phyloP scores from a whole-genome alignment of 2,888 invertebrate genomes.

The Hemicrepidius hirtus region DNA sequence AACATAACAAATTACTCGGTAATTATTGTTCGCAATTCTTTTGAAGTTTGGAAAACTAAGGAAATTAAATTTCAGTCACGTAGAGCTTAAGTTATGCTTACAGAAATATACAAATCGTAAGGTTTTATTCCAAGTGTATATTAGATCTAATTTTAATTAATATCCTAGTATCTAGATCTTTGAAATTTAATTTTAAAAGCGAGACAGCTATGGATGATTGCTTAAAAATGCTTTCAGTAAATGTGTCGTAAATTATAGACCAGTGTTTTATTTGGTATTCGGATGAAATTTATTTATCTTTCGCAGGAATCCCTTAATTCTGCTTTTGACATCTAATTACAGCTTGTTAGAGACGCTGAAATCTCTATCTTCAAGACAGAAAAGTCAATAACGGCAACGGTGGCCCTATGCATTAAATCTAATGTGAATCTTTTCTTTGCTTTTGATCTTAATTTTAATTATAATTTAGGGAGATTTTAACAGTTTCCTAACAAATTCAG shows the following conservation, averaged over 20 bases:
- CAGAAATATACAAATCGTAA: too few species aligned
- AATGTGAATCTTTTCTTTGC: constrained; percentile 12
- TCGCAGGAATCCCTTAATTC: constrained; percentile 29
- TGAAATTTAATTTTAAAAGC: too few species aligned
- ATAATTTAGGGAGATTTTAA: background rate
- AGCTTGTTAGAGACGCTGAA: constrained; percentile 31
- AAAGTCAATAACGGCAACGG: constrained; percentile 31
- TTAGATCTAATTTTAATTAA: too few species aligned
- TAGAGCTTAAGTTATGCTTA: too few species aligned
- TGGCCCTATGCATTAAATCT: constrained; percentile 1
- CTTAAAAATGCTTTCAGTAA: background rate
- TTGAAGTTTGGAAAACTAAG: too few species aligned
- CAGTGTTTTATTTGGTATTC: constrained; percentile 25
- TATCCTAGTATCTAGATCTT: too few species aligned
- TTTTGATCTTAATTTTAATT: constrained; percentile 4
- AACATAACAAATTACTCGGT: too few species aligned
- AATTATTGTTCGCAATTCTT: too few species aligned
- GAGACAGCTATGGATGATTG: too few species aligned
- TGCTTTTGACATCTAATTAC: constrained; percentile 40
- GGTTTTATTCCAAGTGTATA: too few species aligned
- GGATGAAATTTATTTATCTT: constrained; percentile 33
- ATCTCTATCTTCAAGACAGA: constrained; percentile 33
- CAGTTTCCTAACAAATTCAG: background rate
- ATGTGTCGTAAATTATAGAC: constrained; percentile 18
- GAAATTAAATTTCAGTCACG: too few species aligned